phyloP scores from a whole-genome alignment of 2,888 invertebrate species.

The Coenonympha arcania region DNA sequence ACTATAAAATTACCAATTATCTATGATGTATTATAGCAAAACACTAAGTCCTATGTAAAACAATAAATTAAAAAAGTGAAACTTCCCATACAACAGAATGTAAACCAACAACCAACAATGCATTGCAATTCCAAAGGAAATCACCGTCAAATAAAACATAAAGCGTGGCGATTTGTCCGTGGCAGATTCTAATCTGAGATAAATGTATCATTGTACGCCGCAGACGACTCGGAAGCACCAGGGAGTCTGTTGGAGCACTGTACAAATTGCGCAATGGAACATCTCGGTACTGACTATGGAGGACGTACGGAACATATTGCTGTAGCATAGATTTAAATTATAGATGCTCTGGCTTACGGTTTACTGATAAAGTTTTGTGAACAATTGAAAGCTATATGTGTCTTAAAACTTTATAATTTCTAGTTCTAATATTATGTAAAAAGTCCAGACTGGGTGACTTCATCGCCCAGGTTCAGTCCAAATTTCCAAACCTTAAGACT shows the following conservation, averaged over 20 bases:
- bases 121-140: slow-evolving; percentile 4
- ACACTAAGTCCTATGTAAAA: no score
- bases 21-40: no score
- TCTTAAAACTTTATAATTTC: no score
- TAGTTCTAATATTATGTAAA: no score
- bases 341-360: not conserved
- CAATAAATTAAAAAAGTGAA: not conserved
- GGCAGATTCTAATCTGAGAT: slow-evolving; percentile 58
- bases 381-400: slow-evolving; percentile 12
- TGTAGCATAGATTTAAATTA: slow-evolving; percentile 1
- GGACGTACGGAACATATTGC: not conserved
- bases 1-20: no score
- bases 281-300: not conserved
- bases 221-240: slow-evolving; percentile 25
- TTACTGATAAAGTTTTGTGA: slow-evolving; percentile 13
- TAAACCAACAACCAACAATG: not conserved
- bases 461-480: no score
- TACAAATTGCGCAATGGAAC: slow-evolving; percentile 1
- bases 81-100: not conserved
- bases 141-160: slow-evolving; percentile 28
- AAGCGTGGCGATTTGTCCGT: slow-evolving; percentile 52
- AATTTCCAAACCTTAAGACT: no score
- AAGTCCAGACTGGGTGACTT: no score
- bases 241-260: slow-evolving; percentile 11
- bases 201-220: slow-evolving; percentile 50